phyloP scores from a whole-genome alignment of 2,797 vertebrate genomes.

The Luscinia megarhynchos region DNA sequence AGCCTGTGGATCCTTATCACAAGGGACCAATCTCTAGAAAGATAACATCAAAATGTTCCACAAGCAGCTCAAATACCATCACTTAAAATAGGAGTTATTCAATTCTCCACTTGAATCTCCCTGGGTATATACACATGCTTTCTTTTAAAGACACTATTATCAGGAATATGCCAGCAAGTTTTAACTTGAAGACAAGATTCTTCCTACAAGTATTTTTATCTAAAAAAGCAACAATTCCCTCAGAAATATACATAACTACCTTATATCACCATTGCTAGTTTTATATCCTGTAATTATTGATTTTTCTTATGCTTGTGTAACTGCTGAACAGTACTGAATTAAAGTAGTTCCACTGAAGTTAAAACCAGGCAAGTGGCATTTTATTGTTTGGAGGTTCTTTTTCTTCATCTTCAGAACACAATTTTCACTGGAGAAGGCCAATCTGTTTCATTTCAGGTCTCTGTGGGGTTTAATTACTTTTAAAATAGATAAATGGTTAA shows the following conservation, averaged over 20 bases:
- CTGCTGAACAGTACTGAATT: neutral
- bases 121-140: neutral
- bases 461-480: neutral
- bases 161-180: neutral
- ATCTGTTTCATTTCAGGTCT: neutral
- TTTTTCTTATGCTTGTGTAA: neutral
- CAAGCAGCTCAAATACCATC: neutral
- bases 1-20: neutral
- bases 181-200: slow-evolving; percentile 4
- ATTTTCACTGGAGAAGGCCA: neutral
- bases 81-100: neutral
- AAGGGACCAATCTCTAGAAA: neutral
- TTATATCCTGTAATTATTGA: neutral
- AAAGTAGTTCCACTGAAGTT: neutral
- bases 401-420: neutral
- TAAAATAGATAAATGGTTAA: neutral
- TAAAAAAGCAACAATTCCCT: neutral
- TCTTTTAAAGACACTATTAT: neutral
- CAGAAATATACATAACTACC: neutral
- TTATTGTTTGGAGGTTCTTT: rapidly evolving
- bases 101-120: neutral
- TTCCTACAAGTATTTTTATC: neutral
- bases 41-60: neutral
- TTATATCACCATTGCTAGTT: neutral
- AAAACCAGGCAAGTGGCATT: neutral